Evolutionary conservation across 2,888 invertebrate species (phyloP), one percentile per base, ranked within the genome.

Genomic region (Leistus spinibarbis): DNA sequence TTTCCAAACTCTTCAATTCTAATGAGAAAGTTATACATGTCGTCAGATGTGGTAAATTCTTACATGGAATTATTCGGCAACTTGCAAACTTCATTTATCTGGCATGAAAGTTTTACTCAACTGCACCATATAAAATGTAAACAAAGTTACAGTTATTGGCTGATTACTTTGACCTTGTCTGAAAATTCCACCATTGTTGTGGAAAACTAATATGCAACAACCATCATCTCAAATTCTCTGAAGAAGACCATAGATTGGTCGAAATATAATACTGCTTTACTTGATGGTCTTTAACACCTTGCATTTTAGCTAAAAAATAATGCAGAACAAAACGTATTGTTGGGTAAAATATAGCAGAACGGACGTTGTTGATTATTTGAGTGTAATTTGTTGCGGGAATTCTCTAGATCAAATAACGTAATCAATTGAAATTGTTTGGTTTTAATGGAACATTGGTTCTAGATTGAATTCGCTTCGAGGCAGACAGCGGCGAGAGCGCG

Each of bases 391-490:
- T 60, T 60, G 17, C 13, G 9, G 19, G 1, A 20, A 10, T 16
- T 22, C 10, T 4, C 60, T 19, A 60, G 60, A 60, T 60, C 60
- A 60, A 60, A 60, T 19, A 10, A 22, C 60, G 60, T 60, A 60
- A 60, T 60, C 60, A 60, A 60, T 60, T 60, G 60, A 60, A 60
- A 60, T 60, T 60, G 60, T 60, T 57, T 60, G 60, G n/a, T 19
- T 22, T 60, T 60, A 60, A 60, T 60, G 60, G 60, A 60, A 60
- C 60, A 60, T 4, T 60, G 60, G 60, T 19, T 60, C 19, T 17
- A 22, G 60, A 60, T 60, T 60, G 22, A 19, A 17, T 40, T 40
- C 40, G 40, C 40, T 40, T 22, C 60, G 5, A 20, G 19, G 19
- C 60, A 19, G 56, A 19, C 56, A 16, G 56, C 19, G 60, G 60